Conservation (phyloP, 1,140 invertebrate species). For the Lordiphosa clarofinis region DNA sequence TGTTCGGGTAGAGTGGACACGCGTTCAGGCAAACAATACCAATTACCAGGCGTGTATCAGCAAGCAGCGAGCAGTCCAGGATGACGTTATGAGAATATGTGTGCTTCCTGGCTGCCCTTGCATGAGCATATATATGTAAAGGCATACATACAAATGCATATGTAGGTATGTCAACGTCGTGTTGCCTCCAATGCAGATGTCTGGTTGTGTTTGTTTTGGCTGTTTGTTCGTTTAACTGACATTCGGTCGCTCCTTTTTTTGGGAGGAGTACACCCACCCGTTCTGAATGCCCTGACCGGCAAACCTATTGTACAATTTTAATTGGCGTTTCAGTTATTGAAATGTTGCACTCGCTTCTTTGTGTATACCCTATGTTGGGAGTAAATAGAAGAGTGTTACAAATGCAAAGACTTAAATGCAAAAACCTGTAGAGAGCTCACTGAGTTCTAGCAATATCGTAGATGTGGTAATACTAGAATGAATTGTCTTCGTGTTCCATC, state of each 20-base stretch:
- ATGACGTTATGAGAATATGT: constrained; percentile 48
- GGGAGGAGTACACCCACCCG: constrained; percentile 12
- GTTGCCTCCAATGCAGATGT: constrained; percentile 37
- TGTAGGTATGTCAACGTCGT: constrained; percentile 32
- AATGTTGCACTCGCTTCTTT: constrained; percentile 59
- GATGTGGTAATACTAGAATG: too few species aligned
- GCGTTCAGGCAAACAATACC: constrained; percentile 74
- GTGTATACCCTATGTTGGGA: constrained; percentile 15
- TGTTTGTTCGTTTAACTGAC: constrained; percentile 71
- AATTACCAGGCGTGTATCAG: constrained; percentile 66
- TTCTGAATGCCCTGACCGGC: constrained; percentile 32
- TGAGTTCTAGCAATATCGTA: too few species aligned
- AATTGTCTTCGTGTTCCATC: too few species aligned
- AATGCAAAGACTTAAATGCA: too few species aligned
- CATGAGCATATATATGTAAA: constrained; percentile 33
- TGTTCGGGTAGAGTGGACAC: constrained; percentile 43
- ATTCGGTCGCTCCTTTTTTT: constrained; percentile 52
- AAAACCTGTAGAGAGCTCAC: too few species aligned
- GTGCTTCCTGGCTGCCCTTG: constrained; percentile 40
- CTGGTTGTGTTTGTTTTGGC: constrained; percentile 59
- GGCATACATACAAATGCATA: constrained; percentile 14
- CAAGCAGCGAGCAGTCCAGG: constrained; percentile 26
- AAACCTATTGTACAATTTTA: constrained; percentile 69
- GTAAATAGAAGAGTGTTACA: neutral
- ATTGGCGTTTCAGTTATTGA: constrained; percentile 75